Base-by-base conservation (phyloP, 2,888 invertebrate genomes). In the Cephalotes varians region DNA sequence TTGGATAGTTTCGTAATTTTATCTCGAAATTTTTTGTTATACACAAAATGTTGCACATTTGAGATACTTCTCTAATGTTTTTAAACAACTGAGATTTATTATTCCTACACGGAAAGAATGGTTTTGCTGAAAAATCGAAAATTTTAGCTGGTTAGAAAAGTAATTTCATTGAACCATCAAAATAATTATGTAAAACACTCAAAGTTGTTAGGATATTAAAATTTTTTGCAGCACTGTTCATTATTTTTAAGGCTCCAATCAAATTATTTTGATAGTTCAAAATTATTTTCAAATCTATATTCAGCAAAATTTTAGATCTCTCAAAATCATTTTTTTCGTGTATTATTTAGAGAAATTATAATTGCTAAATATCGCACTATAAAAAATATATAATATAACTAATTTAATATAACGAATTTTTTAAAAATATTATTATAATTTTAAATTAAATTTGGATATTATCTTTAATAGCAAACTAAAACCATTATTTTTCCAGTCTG, bases 391-490 rank as follows among this genome's bases (percentile, higher is more conserved):
- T 10, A 47, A 21, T 21, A 44, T 34, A 60, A 28, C 1, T 9
- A 10, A 51, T 28, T 12, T 31, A 51, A 69, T 21, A 15, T 51
- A 21, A 21, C 2, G 6, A n/a, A 51, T 9, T 2, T 69, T 67
- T 67, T 47, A 21, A 31, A 56, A 2, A 21, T 31, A 31, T 31
- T 82, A n/a, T 91, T 91, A 18, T 82, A 91, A 90, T 91, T 91
- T n/a, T 82, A 91, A 90, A 54, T 88, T 60, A 84, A 80, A 82
- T 83, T 87, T 15, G 85, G 83, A 9, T 88, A 88, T 12, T 81
- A 62, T 7, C 37, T 21, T 51, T 86, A 1, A 88, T 86, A 88
- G 28, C 18, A 18, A 44, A 21, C 7, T 62, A 37, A n/a, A 2
- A 60, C 1, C 15, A 64, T 15, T 25, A 25, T 54, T 21, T 44